Evolutionary conservation across 1,140 invertebrate species (phyloP).

Genomic region (Palaemon carinicauda): DNA sequence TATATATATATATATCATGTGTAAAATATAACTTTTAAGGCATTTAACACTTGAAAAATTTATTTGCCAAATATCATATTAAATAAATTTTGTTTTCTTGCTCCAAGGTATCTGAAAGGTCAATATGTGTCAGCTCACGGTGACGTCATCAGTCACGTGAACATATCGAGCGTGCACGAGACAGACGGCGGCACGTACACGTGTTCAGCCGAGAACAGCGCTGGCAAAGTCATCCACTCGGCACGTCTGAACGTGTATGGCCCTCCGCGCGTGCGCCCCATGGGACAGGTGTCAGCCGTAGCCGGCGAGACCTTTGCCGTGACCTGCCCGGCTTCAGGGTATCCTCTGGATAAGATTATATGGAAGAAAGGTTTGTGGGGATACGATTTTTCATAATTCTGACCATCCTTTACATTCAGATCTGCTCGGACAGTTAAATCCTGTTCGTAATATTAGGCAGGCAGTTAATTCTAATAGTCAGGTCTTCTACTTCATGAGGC

Average conservation of each 20-base stretch:
- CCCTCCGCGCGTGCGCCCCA: slow-evolving; percentile 66
- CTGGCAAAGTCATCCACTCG: slow-evolving; percentile 63
- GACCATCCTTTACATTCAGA: no score
- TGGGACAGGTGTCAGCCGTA: slow-evolving; percentile 66
- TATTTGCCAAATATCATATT: not conserved
- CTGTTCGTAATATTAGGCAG: no score
- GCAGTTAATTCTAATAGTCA: no score
- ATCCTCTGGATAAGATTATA: slow-evolving; percentile 66
- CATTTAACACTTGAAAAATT: no score
- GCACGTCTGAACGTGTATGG: slow-evolving; percentile 90
- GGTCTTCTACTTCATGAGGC: no score
- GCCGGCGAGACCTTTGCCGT: slow-evolving; percentile 65
- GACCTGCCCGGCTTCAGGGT: slow-evolving; percentile 67
- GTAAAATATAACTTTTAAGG: no score
- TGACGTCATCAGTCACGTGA: slow-evolving; percentile 43
- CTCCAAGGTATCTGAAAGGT: slow-evolving; percentile 66
- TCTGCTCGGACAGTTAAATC: no score
- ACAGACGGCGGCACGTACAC: slow-evolving; percentile 66
- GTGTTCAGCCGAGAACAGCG: slow-evolving; percentile 65
- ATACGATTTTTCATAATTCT: not conserved
- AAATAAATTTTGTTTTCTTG: slow-evolving; percentile 60
- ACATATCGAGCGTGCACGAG: slow-evolving; percentile 63
- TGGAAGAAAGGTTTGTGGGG: slow-evolving; percentile 67
- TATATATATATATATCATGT: no score
- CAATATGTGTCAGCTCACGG: slow-evolving; percentile 49